Percentiles rank a stretch among this genome's conserved stretches.
Evolutionary conservation across 2,797 vertebrate genomes (phyloP).

Genomic region (Arnoldichthys spilopterus): DNA sequence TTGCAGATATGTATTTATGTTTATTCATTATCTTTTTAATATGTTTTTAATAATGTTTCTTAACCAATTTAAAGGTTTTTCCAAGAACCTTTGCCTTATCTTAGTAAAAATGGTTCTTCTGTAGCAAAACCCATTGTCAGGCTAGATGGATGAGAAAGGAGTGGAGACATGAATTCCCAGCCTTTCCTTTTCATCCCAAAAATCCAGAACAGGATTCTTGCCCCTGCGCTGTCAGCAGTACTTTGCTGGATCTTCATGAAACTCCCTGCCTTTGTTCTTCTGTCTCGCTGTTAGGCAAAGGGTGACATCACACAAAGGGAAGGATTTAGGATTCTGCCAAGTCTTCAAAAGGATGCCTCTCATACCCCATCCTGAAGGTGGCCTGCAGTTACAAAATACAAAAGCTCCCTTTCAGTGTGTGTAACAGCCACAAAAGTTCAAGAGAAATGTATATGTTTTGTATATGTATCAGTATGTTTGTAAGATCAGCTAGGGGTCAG

Average conservation of each 20-base stretch:
- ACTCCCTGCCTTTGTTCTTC: constrained; percentile 2
- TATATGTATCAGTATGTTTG: not conserved
- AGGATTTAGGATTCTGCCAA: constrained; percentile 14
- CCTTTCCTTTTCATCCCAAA: not conserved
- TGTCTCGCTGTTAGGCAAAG: not conserved
- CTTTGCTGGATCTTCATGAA: constrained; percentile 23
- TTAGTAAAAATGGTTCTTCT: no score
- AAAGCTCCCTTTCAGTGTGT: constrained; percentile 22
- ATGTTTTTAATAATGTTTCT: no score
- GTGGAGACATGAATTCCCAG: not conserved
- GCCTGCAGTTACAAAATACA: constrained; percentile 16
- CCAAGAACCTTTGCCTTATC: no score
- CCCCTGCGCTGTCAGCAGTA: not conserved
- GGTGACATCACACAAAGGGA: constrained; percentile 19
- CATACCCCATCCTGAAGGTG: not conserved
- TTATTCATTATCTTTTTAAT: no score
- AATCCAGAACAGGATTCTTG: not conserved
- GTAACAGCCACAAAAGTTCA: not conserved
- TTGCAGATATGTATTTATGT: no score
- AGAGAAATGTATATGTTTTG: constrained; percentile 3
- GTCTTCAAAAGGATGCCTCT: constrained; percentile 8
- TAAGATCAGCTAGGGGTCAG: not conserved
- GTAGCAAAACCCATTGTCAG: no score
- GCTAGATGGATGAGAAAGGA: not conserved
- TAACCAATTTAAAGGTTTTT: no score